Base-by-base conservation (phyloP, 2,888 invertebrate species). In the Agrotis segetum region DNA sequence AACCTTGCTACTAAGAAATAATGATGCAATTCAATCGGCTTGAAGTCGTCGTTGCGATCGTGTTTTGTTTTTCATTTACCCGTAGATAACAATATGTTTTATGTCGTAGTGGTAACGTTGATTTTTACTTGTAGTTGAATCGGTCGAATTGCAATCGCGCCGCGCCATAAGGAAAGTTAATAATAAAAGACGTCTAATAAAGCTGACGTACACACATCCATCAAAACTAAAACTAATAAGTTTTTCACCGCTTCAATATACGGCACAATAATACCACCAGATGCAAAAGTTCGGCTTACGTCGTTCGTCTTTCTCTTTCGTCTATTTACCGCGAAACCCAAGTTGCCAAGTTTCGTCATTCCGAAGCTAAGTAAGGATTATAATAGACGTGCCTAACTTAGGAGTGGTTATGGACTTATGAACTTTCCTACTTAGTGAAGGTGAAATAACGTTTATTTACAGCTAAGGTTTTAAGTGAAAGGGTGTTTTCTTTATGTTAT, bases 291-390 rank as follows among this genome's bases (percentile, higher is more conserved):
- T 82, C 50, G 50, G 19, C 65, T 64, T 40, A 40, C 67, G 24
- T 24, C 64, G 24, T 59, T 67, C 34, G 40, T 21, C 65, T 70
- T 81, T 72, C 59, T 21, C 65, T 70, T 81, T 72, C 59, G n/a
- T 67, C 50, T 82, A 82, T 82, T 77, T 82, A 74, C 74, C 55
- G 61, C 21, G 64, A 29, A 19, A 44, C 63, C 60, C n/a, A 67
- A 80, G 52, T 67, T 58, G 11, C 47, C 24, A 82, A 82, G 77
- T 83, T 83, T 69, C 67, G 71, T 74, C 67, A 82, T 83, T 82
- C 67, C 71, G 21, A 24, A 71, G 71, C 62, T 71, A 64, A 75
- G 72, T 71, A 67, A 79, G 73, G 79, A 78, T 79, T 82, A 79
- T 78, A 65, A 66, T 53, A 81, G 73, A 72, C 67, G 79, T 59